These are phyloP conservation scores for Crocuta crocuta DNA, from an alignment of 2,113 vertebrate species.

Conservation along the genomic window DNA sequence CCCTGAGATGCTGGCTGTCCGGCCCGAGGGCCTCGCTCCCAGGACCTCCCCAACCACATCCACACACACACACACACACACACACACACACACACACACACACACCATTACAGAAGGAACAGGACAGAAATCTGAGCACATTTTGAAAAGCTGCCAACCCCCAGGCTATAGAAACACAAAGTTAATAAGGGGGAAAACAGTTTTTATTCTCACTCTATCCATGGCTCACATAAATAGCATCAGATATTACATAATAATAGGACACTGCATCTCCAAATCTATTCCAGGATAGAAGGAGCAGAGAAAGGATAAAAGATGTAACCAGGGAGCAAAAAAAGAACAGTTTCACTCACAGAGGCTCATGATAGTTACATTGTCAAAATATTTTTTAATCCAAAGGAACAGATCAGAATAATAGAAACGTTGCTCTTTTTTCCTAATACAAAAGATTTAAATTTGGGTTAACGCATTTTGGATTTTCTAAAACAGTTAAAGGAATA, in stretches of 20 bases:
- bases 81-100: neutral
- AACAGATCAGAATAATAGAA: constrained; percentile 56
- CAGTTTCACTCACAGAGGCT: neutral
- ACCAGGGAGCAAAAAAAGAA: neutral
- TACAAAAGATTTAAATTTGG: constrained; percentile 56
- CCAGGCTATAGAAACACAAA: neutral
- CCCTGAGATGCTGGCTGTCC: neutral
- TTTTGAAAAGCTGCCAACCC: neutral
- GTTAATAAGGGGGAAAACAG: constrained; percentile 22
- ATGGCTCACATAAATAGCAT: constrained; percentile 63
- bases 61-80: neutral
- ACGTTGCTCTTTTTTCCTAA: neutral
- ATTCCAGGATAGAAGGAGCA: constrained; percentile 43
- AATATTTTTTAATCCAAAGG: constrained; percentile 64
- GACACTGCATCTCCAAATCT: constrained; percentile 43
- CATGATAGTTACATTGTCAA: constrained; percentile 55
- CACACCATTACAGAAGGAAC: neutral
- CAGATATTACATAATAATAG: constrained; percentile 66
- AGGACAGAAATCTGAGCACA: neutral
- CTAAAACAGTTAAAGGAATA: neutral
- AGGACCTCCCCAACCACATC: neutral
- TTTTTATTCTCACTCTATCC: constrained; percentile 25
- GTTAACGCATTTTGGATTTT: neutral
- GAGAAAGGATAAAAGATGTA: constrained; percentile 50
- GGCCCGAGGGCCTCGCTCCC: neutral